Percentiles rank a stretch among this genome's conserved stretches.
Conservation (phyloP, 30 jellyfish, hydroid and myxozoan genomes). For the Chrysaora quinquecirrha region DNA sequence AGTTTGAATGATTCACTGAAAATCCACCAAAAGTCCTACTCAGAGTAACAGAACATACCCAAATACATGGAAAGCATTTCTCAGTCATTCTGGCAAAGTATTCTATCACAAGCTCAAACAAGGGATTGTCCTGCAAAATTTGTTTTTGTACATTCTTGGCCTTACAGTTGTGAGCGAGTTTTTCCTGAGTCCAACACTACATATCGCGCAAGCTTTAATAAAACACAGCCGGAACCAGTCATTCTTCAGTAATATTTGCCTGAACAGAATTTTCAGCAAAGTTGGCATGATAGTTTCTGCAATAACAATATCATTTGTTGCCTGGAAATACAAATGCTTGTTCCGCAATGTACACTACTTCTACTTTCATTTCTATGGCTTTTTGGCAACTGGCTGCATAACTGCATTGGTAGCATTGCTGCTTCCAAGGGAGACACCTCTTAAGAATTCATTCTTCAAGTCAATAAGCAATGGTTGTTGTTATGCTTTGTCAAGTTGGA, state of each 20-base stretch:
- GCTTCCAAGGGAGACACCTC: slow-evolving; percentile 46
- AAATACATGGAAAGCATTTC: slow-evolving; percentile 47
- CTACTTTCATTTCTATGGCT: slow-evolving; percentile 73
- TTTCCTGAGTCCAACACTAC: slow-evolving; percentile 57
- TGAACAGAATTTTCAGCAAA: slow-evolving; percentile 62
- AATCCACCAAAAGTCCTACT: too few species aligned
- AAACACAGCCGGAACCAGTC: slow-evolving; percentile 41
- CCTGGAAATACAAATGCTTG: slow-evolving; percentile 49
- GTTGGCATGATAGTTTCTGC: slow-evolving; percentile 68
- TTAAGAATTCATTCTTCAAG: slow-evolving; percentile 25
- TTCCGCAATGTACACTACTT: slow-evolving; percentile 48
- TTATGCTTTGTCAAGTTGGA: slow-evolving; percentile 48
- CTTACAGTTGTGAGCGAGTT: slow-evolving; percentile 63
- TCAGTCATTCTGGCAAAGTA: slow-evolving; percentile 20
- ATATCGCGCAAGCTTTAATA: slow-evolving; percentile 56
- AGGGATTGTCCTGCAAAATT: slow-evolving; percentile 48
- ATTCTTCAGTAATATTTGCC: slow-evolving; percentile 30
- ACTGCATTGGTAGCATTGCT: slow-evolving; percentile 39
- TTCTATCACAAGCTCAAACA: slow-evolving; percentile 45
- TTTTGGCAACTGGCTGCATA: slow-evolving; percentile 65
- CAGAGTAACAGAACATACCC: background rate
- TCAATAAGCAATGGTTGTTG: slow-evolving; percentile 39
- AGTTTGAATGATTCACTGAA: too few species aligned
- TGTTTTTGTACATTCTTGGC: slow-evolving; percentile 42
- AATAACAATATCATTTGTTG: slow-evolving; percentile 51